Conservation (phyloP, 2,113 vertebrate genomes). For the Corynorhinus townsendii region DNA sequence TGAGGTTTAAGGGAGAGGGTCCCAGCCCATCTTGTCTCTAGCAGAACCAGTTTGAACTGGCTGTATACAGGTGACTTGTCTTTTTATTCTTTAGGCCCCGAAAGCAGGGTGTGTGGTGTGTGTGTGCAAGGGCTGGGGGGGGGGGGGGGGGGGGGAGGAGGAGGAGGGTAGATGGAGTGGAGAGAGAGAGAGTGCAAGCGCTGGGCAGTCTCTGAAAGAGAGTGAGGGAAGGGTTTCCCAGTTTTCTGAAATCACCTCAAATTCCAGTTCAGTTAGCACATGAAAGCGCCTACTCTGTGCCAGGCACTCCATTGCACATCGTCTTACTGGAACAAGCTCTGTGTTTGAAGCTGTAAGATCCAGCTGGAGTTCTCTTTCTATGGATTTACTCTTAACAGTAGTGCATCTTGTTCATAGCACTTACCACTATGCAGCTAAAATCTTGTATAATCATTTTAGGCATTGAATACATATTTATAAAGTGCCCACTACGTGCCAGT, state of each 20-base stretch:
- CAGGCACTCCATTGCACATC: too few species aligned
- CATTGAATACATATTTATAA: neutral
- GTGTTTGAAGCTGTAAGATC: neutral
- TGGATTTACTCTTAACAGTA: neutral
- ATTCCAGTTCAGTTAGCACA: neutral
- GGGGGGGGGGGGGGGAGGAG: rapidly evolving
- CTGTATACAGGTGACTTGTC: neutral
- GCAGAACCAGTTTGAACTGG: neutral
- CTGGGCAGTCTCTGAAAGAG: neutral
- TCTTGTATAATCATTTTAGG: neutral
- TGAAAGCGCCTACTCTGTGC: neutral
- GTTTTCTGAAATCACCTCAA: neutral
- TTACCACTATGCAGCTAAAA: neutral
- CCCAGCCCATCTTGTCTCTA: neutral
- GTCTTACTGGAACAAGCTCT: neutral
- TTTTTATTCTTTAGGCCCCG: neutral
- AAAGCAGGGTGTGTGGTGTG: neutral
- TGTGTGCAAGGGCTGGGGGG: neutral
- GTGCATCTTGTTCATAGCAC: neutral
- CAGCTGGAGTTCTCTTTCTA: neutral
- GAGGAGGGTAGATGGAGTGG: too few species aligned
- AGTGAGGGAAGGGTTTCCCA: neutral
- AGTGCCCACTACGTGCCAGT: neutral
- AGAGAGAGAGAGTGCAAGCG: rapidly evolving
- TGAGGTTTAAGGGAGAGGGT: too few species aligned